Evolutionary conservation across 2,113 vertebrate species (phyloP).

Genomic region (Cyprinodon brontotheroides): DNA sequence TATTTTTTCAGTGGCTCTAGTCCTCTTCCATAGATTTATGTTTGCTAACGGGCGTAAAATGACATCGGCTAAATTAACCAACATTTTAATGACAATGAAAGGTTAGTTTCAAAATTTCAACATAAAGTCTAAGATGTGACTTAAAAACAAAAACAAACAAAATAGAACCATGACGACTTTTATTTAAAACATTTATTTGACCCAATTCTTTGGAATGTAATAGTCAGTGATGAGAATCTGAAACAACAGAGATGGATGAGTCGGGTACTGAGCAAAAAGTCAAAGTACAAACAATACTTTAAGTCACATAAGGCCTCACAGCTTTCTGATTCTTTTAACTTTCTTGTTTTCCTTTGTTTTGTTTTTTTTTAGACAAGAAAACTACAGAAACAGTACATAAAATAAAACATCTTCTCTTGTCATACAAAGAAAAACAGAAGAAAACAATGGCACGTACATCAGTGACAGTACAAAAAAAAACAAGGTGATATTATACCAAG

Average conservation of each 20-base stretch:
- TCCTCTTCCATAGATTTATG: neutral
- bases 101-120: neutral
- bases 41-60: neutral
- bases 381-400: slow-evolving; percentile 71
- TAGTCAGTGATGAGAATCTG: slow-evolving; percentile 73
- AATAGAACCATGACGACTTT: slow-evolving; percentile 25
- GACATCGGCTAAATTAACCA: neutral
- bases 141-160: neutral
- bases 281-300: slow-evolving; percentile 68
- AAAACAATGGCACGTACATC: slow-evolving; percentile 65
- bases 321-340: slow-evolving; percentile 39
- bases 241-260: slow-evolving; percentile 68
- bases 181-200: slow-evolving; percentile 82
- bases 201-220: slow-evolving; percentile 81
- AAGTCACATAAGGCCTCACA: slow-evolving; percentile 73
- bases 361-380: slow-evolving; percentile 64
- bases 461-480: slow-evolving; percentile 72
- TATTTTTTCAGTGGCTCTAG: too few species aligned
- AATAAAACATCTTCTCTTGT: slow-evolving; percentile 60
- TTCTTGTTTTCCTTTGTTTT: slow-evolving; percentile 41
- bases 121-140: neutral
- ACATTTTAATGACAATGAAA: neutral
- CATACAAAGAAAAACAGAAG: slow-evolving; percentile 55
- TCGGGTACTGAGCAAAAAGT: slow-evolving; percentile 61
- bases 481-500: slow-evolving; percentile 69